These are phyloP conservation scores for Aurelia aurita DNA, from an alignment of 30 jellyfish, hydroid and myxozoan species.

Conservation along the genomic window DNA sequence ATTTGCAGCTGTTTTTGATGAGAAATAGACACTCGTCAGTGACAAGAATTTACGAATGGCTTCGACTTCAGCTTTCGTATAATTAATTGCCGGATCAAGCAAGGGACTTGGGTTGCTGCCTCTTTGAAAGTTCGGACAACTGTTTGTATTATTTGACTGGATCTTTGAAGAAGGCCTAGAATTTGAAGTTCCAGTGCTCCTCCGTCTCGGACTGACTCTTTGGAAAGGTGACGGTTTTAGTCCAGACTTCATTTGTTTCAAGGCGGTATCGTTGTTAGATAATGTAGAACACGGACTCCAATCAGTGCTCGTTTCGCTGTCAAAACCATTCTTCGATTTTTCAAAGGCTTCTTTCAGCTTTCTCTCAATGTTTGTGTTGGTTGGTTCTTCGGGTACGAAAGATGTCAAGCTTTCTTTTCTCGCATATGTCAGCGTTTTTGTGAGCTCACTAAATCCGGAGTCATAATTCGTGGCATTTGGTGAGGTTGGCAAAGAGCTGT, in stretches of 20 bases:
- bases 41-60: constrained; percentile 75
- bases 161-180: constrained; percentile 6
- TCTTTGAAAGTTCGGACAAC: constrained; percentile 75
- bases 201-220: constrained; percentile 47
- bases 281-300: constrained; percentile 92
- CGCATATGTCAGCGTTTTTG: constrained; percentile 31
- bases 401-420: constrained; percentile 39
- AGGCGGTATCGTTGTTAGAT: constrained; percentile 42
- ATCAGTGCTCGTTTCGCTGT: constrained; percentile 87
- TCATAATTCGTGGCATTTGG: constrained; percentile 58
- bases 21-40: constrained; percentile 72
- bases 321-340: constrained; percentile 45
- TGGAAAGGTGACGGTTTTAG: constrained; percentile 37
- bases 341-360: constrained; percentile 47
- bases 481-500: constrained; percentile 61
- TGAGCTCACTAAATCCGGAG: constrained; percentile 66
- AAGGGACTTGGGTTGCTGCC: constrained; percentile 3
- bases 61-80: constrained; percentile 67
- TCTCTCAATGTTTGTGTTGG: constrained; percentile 21
- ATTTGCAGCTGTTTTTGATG: constrained; percentile 12
- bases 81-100: constrained; percentile 25
- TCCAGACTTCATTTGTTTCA: constrained; percentile 9
- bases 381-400: constrained; percentile 31
- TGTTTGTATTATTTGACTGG: constrained; percentile 22
- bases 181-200: constrained; percentile 67